Base-by-base conservation (phyloP, 2,888 invertebrate species). In the Ceriagrion tenellum region DNA sequence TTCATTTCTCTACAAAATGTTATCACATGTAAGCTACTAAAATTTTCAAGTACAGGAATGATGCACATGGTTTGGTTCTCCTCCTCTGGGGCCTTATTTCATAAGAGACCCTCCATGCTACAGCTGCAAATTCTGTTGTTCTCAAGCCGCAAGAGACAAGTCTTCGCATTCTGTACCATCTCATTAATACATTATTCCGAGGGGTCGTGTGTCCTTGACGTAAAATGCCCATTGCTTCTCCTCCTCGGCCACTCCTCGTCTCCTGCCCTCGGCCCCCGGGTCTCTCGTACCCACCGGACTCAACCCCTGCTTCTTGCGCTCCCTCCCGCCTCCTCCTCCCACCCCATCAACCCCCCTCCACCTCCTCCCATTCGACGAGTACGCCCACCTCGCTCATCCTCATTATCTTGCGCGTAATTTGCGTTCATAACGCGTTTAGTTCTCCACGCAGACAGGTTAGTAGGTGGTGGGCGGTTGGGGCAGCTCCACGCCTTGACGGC, bases 371-470 rank as follows among this genome's bases (percentile, higher is more conserved):
- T 40, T 23, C 88, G 16, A 69, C 1, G 26, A n/a, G 69, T n/a
- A 30, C 89, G 55, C 55, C 89, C 89, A 89, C 47, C 89, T 55
- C 89, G 18, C 89, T 55, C 81, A 81, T 81, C 30, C 81, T 81
- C 81, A 35, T 81, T 35, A 81, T 81, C 81, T 26, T n/a, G 81
- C 81, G 81, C 13, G 81, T 81, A 35, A 81, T 35, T 81, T 81
- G 81, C 81, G 81, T 81, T 81, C 81, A 81, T 35, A 81, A 35
- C 35, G 81, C 81, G 81, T 81, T 81, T 81, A 35, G 30, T 35
- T 16, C 81, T 81, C 81, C 3, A 18, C 30, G 81, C 35, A 81
- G 69, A 69, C 69, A 69, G 35, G 81, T 81, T 35, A 81, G 69
- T 3, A 0, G 69, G 69, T 6, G 26, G 35, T 16, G 81, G 35